Conservation (phyloP, 2,797 vertebrate genomes). For the Todus mexicanus region DNA sequence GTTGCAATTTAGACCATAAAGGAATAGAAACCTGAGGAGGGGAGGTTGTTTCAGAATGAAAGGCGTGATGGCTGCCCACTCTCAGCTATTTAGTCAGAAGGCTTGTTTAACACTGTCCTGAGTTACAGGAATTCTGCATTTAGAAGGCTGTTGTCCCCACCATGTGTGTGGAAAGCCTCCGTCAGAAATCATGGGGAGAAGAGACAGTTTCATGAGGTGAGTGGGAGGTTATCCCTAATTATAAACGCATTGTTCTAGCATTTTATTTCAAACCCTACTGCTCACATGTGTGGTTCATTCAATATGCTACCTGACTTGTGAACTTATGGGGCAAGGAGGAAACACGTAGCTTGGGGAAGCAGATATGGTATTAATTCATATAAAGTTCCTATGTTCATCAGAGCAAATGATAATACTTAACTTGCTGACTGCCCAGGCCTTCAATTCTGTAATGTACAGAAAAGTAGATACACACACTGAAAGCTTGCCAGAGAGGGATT, state of each 20-base stretch:
- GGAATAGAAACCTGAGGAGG: constrained; percentile 5
- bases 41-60: not conserved
- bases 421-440: not conserved
- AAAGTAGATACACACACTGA: not conserved
- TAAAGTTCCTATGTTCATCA: not conserved
- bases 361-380: not conserved
- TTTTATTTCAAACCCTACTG: constrained; percentile 23
- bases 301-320: not conserved
- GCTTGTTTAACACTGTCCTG: not conserved
- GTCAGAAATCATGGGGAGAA: not conserved
- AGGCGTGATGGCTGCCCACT: not conserved
- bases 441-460: not conserved
- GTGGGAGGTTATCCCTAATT: constrained; percentile 7
- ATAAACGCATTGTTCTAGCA: not conserved
- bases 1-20: not conserved
- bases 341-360: not conserved
- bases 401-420: not conserved
- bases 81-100: not conserved
- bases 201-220: not conserved
- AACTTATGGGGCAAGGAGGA: not conserved
- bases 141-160: not conserved
- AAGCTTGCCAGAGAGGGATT: not conserved
- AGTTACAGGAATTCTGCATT: constrained; percentile 13
- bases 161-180: not conserved
- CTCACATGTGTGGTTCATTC: not conserved